These are phyloP conservation scores for Anolis apletophallus DNA, from an alignment of 2,797 vertebrate species.

Conservation along the genomic window DNA sequence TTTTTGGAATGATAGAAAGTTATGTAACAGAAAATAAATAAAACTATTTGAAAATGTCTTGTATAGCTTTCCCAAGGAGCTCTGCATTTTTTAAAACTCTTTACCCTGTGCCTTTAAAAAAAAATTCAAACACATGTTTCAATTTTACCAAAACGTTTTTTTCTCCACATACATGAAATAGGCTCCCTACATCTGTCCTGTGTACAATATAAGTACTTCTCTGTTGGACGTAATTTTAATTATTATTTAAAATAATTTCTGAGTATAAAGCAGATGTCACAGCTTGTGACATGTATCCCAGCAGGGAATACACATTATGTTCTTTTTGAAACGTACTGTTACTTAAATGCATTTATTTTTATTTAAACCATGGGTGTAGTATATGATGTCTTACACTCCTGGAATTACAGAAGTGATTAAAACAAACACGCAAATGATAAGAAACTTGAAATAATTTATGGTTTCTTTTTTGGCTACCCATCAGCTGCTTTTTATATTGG, in stretches of 20 bases:
- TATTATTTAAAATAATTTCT: background rate
- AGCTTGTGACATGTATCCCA: rapidly evolving
- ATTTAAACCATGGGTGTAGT: background rate
- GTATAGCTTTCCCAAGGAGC: conserved; percentile 32
- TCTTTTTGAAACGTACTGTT: background rate
- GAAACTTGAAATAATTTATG: too few relatives aligned
- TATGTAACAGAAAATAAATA: conserved; percentile 47
- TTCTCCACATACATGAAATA: rapidly evolving
- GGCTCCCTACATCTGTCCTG: background rate
- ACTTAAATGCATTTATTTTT: background rate
- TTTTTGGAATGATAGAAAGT: conserved; percentile 36
- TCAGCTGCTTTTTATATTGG: too few relatives aligned
- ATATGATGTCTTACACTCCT: too few relatives aligned
- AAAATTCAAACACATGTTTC: background rate
- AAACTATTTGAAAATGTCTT: conserved; percentile 52
- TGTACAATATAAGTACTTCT: background rate
- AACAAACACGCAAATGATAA: too few relatives aligned
- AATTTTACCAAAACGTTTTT: background rate
- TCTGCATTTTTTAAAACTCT: conserved; percentile 16
- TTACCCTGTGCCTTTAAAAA: conserved; percentile 14
- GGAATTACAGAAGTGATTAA: too few relatives aligned
- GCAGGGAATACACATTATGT: background rate
- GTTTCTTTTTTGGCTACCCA: too few relatives aligned
- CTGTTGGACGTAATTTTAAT: background rate
- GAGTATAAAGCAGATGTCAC: background rate